Percentiles rank a stretch among this genome's conserved stretches.
Conservation (phyloP, 2,113 vertebrate genomes). For the Tupaia chinensis region DNA sequence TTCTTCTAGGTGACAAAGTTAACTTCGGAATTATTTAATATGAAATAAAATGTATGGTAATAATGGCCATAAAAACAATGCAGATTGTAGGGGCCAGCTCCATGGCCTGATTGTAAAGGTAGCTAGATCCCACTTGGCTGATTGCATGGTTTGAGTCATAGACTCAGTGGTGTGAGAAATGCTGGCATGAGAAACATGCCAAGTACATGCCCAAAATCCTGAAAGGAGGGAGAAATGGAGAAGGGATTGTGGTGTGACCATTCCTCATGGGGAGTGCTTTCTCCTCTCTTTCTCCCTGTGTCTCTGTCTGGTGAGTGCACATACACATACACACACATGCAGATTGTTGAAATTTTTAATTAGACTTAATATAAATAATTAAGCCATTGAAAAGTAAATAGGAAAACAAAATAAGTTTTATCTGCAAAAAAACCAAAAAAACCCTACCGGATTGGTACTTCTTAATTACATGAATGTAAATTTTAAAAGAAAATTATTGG, state of each 20-base stretch:
- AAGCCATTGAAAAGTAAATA: not conserved
- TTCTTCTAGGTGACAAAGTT: not conserved
- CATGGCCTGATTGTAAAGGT: too few relatives aligned
- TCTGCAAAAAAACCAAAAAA: not conserved
- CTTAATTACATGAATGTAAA: constrained; percentile 29
- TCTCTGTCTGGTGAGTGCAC: too few relatives aligned
- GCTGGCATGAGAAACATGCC: too few relatives aligned
- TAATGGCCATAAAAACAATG: constrained; percentile 31
- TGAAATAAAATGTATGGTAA: not conserved
- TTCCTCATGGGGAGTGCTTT: too few relatives aligned
- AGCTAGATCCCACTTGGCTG: too few relatives aligned
- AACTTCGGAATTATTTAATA: constrained; percentile 36
- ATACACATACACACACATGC: too few relatives aligned
- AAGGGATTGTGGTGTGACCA: too few relatives aligned
- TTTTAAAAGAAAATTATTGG: constrained; percentile 18
- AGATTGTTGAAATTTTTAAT: not conserved
- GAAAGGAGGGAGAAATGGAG: too few relatives aligned
- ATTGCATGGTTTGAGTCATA: too few relatives aligned
- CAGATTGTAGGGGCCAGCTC: not conserved
- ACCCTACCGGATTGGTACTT: not conserved
- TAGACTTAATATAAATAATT: not conserved
- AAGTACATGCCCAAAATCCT: too few relatives aligned
- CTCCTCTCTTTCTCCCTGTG: too few relatives aligned
- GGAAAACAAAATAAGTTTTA: not conserved
- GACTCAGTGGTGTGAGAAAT: too few relatives aligned